Percentiles rank a stretch among this genome's conserved stretches.
Evolutionary conservation across 2,888 invertebrate genomes (phyloP).

Genomic region (Tetropium fuscum): DNA sequence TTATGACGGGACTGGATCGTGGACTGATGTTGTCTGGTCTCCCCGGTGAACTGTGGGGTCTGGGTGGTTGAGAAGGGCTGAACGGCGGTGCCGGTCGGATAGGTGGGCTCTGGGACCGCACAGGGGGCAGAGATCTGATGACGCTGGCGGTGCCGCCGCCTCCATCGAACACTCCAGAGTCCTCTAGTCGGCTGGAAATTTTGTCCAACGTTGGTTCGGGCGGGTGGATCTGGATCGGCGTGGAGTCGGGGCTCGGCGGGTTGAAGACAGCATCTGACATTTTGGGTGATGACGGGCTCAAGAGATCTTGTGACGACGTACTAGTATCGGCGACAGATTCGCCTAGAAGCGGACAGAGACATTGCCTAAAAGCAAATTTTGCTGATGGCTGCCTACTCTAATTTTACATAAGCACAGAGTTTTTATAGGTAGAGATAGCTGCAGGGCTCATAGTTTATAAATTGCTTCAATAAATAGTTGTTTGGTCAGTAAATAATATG

Average conservation of each 20-base stretch:
- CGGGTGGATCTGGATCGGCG: constrained; percentile 64
- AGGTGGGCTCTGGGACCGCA: constrained; percentile 63
- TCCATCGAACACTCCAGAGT: constrained; percentile 70
- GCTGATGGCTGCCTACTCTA: constrained; percentile 61
- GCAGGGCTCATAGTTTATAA: constrained; percentile 18
- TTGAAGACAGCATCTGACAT: constrained; percentile 70
- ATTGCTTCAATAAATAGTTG: too few species aligned
- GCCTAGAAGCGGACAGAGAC: constrained; percentile 73
- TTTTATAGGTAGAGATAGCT: constrained; percentile 11
- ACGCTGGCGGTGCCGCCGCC: constrained; percentile 61
- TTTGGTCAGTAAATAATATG: too few species aligned
- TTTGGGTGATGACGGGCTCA: constrained; percentile 86
- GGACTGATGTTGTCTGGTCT: constrained; percentile 61
- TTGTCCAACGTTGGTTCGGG: constrained; percentile 68
- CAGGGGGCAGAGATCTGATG: constrained; percentile 56
- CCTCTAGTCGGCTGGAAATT: constrained; percentile 66
- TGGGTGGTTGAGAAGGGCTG: constrained; percentile 62
- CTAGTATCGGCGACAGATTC: constrained; percentile 95
- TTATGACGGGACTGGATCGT: constrained; percentile 61
- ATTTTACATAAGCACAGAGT: constrained; percentile 39
- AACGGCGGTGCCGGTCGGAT: constrained; percentile 58
- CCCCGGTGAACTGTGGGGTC: constrained; percentile 65
- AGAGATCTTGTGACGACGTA: constrained; percentile 90
- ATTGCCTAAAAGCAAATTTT: constrained; percentile 64
- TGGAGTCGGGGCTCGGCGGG: constrained; percentile 73